Evolutionary conservation across 2,797 vertebrate species (phyloP).

Genomic region (Anolis apletophallus): DNA sequence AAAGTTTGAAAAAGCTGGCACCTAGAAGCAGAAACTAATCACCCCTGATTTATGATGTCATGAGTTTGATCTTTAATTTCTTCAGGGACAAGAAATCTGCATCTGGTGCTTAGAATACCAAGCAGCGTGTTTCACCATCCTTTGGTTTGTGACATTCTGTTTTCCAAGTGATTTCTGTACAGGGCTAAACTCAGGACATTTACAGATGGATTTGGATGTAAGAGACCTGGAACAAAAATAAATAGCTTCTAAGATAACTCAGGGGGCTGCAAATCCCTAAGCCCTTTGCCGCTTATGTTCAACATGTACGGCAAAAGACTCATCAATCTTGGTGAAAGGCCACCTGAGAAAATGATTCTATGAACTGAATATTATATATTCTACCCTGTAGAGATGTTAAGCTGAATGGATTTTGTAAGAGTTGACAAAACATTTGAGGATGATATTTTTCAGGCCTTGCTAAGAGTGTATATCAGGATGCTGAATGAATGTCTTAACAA

Average conservation of each 20-base stretch:
- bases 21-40: slow-evolving; percentile 37
- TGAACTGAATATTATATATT: not conserved
- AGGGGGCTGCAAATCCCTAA: slow-evolving; percentile 26
- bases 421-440: fast-evolving
- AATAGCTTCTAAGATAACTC: not conserved
- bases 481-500: not conserved
- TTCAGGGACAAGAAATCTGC: slow-evolving; percentile 37
- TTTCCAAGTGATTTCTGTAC: not conserved
- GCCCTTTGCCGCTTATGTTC: slow-evolving; percentile 28
- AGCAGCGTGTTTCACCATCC: not conserved
- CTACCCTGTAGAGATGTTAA: slow-evolving; percentile 1
- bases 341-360: not conserved
- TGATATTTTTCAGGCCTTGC: not conserved
- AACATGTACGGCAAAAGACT: slow-evolving; percentile 35
- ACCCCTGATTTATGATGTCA: not conserved
- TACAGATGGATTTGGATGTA: slow-evolving; percentile 30
- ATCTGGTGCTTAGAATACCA: slow-evolving; percentile 20
- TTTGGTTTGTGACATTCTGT: not conserved
- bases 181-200: slow-evolving; percentile 6
- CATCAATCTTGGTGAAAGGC: slow-evolving; percentile 4
- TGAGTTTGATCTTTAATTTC: slow-evolving; percentile 41
- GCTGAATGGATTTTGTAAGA: not conserved
- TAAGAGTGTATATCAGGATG: not conserved
- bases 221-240: slow-evolving; percentile 2
- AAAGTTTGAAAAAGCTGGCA: slow-evolving; percentile 34